Conservation (phyloP, 2,888 invertebrate species). For the Tenthredo mesomela region DNA sequence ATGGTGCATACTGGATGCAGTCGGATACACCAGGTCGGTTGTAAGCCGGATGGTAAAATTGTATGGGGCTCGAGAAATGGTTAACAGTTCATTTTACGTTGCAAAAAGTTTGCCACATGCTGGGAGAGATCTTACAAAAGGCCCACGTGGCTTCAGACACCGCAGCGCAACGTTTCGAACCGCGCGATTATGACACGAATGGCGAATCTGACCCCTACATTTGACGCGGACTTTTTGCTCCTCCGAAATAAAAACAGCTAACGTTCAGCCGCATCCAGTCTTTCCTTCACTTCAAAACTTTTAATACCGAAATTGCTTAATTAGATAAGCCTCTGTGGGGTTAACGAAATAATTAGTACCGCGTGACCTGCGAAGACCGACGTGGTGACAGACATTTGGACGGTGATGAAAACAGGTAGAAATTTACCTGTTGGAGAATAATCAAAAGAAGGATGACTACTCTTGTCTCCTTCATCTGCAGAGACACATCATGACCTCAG, state of each 20-base stretch:
- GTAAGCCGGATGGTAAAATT: conserved; percentile 22
- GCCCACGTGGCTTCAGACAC: conserved; percentile 44
- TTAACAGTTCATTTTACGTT: conserved; percentile 27
- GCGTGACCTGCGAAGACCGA: background rate
- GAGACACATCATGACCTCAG: background rate
- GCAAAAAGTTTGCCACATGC: conserved; percentile 46
- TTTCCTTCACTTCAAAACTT: background rate
- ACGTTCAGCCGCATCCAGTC: background rate
- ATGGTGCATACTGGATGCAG: conserved; percentile 23
- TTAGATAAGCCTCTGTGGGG: background rate
- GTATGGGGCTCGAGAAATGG: background rate
- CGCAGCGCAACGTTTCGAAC: background rate
- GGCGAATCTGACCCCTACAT: background rate
- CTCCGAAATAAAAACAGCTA: background rate
- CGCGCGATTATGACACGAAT: conserved; percentile 29
- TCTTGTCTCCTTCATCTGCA: background rate
- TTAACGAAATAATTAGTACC: conserved; percentile 40
- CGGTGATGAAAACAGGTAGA: conserved; percentile 22
- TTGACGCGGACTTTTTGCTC: background rate
- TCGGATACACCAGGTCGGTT: conserved; percentile 25
- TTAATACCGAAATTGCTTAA: background rate
- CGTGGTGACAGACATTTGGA: conserved; percentile 8
- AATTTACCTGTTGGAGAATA: conserved; percentile 12
- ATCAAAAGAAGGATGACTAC: background rate
- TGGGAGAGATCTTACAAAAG: conserved; percentile 40